These are phyloP conservation scores for Bombus superbus DNA, from an alignment of 1,140 invertebrate species.

Conservation along the genomic window DNA sequence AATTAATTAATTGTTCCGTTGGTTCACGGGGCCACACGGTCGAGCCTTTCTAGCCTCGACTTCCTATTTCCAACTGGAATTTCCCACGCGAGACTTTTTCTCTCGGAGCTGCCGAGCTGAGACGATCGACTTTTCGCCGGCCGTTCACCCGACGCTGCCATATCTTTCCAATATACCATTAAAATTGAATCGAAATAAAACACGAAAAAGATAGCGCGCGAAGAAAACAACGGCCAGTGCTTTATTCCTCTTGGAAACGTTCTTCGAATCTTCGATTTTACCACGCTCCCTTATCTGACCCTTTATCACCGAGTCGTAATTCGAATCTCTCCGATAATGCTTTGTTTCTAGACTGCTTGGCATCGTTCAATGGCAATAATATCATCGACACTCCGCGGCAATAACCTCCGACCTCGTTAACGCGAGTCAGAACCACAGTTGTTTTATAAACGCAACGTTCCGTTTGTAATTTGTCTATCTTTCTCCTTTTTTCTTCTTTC, in stretches of 20 bases:
- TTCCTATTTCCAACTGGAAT: conserved; percentile 24
- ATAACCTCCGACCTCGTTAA: background rate
- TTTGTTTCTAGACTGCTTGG: conserved; percentile 42
- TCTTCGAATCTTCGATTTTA: background rate
- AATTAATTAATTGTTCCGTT: conserved; percentile 69
- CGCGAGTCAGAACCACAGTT: background rate
- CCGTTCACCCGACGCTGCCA: background rate
- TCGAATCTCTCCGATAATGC: background rate
- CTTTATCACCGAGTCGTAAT: background rate
- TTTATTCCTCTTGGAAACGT: background rate
- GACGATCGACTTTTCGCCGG: conserved; percentile 10
- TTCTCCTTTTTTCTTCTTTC: background rate
- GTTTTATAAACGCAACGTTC: background rate
- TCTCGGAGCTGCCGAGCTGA: conserved; percentile 4
- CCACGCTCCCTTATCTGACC: background rate
- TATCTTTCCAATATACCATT: background rate
- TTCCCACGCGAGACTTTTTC: conserved; percentile 49
- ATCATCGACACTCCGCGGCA: background rate
- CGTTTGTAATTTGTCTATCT: background rate
- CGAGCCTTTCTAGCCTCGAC: background rate
- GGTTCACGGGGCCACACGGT: conserved; percentile 20
- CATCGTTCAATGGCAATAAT: background rate
- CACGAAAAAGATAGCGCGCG: background rate
- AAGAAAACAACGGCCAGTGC: background rate
- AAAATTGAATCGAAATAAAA: background rate